phyloP scores from a whole-genome alignment of 2,113 vertebrate species.

The Rhizomys pruinosus region DNA sequence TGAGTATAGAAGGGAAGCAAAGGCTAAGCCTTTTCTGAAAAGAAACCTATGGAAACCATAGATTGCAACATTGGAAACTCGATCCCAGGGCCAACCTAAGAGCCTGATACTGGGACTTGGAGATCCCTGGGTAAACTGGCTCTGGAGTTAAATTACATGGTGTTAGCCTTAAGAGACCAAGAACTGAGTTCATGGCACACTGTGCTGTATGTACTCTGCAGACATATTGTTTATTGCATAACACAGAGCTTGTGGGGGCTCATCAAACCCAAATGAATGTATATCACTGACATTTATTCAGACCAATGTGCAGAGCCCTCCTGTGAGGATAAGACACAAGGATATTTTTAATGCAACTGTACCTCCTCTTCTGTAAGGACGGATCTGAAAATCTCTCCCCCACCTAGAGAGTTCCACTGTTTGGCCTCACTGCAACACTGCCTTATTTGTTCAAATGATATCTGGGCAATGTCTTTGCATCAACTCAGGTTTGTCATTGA shows the following conservation, averaged over 20 bases:
- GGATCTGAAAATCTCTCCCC: not conserved
- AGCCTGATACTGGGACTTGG: not conserved
- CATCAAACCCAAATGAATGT: not conserved
- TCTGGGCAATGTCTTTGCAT: not conserved
- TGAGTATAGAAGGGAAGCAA: not conserved
- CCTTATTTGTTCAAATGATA: not conserved
- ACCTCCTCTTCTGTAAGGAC: not conserved
- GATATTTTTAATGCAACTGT: not conserved
- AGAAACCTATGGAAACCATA: not conserved
- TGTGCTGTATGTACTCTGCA: fast-evolving
- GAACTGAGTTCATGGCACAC: not conserved
- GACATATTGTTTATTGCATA: not conserved
- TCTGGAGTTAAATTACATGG: not conserved
- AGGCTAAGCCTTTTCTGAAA: not conserved
- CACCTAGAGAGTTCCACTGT: not conserved
- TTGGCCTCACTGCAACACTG: not conserved
- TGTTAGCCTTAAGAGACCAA: not conserved
- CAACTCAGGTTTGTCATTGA: not conserved
- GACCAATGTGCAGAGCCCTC: not conserved
- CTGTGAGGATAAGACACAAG: not conserved
- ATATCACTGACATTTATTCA: not conserved
- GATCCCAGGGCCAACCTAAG: not conserved
- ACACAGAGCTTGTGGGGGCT: not conserved
- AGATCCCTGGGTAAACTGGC: not conserved
- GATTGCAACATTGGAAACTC: not conserved